These are phyloP conservation scores for Epirrhoe tristata DNA, from an alignment of 2,888 invertebrate genomes.

Conservation along the genomic window DNA sequence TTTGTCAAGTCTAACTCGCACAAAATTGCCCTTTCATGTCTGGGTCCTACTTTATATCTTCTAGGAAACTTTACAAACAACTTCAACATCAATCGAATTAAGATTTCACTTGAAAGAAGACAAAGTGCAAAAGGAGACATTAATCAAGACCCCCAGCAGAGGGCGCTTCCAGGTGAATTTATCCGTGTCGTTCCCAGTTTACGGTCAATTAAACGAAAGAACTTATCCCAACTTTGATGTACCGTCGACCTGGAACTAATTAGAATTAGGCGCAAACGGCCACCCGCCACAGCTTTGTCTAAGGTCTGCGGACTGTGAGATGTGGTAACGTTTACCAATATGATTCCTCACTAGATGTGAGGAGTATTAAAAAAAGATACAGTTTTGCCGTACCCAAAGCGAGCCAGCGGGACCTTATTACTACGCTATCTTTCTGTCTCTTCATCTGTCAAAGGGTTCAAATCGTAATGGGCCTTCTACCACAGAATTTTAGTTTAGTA, in stretches of 20 bases:
- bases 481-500: too few species aligned
- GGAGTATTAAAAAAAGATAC: too few species aligned
- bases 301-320: slow-evolving; percentile 19
- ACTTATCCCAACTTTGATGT: slow-evolving; percentile 75
- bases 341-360: background rate
- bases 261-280: slow-evolving; percentile 74
- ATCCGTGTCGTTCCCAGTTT: slow-evolving; percentile 63
- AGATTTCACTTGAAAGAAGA: slow-evolving; percentile 46
- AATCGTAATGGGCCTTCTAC: too few species aligned
- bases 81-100: slow-evolving; percentile 35
- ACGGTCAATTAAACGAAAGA: slow-evolving; percentile 78
- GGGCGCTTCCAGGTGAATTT: slow-evolving; percentile 61
- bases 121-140: slow-evolving; percentile 45
- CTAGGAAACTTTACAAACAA: background rate
- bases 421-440: too few species aligned
- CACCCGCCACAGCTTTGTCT: slow-evolving; percentile 49
- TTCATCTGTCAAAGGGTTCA: too few species aligned
- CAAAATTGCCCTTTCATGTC: background rate
- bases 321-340: slow-evolving; percentile 14
- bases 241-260: slow-evolving; percentile 75
- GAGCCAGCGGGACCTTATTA: background rate
- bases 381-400: background rate
- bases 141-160: slow-evolving; percentile 47
- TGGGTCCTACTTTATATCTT: background rate
- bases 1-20: too few species aligned